Conservation (phyloP, 2,797 vertebrate genomes). For the Enteromius mattozi region DNA sequence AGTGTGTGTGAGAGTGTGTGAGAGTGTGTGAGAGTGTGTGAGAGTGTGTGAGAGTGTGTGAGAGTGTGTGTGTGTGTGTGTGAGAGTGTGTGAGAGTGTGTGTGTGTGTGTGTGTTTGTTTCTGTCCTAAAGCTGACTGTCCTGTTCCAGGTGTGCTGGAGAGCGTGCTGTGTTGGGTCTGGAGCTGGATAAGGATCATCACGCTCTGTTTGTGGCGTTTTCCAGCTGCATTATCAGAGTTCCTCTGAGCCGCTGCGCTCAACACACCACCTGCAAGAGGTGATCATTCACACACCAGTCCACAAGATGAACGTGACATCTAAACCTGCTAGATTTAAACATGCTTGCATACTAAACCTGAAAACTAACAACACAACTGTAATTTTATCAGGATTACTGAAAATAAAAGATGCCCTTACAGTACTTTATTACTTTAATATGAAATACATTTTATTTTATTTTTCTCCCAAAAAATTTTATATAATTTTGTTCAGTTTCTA, state of each 20-base stretch:
- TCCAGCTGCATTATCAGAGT: constrained; percentile 88
- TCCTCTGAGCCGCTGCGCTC: constrained; percentile 88
- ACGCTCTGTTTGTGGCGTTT: constrained; percentile 89
- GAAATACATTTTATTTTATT: neutral
- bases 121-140: neutral
- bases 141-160: constrained; percentile 82
- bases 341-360: neutral
- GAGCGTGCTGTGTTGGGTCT: constrained; percentile 86
- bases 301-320: too few relatives aligned
- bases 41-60: neutral
- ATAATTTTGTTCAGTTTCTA: too few relatives aligned
- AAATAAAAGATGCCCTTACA: neutral
- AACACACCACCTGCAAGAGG: constrained; percentile 86
- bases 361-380: neutral
- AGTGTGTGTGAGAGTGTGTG: constrained; percentile 64
- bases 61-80: too few relatives aligned
- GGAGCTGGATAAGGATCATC: constrained; percentile 90
- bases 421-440: neutral
- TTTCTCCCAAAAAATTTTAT: neutral
- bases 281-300: constrained; percentile 63
- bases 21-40: constrained; percentile 65
- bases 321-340: neutral
- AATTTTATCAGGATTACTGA: neutral
- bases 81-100: too few relatives aligned
- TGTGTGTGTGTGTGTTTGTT: too few relatives aligned